Conservation (phyloP, 2,113 vertebrate genomes). For the Tricholaema leucomelas region DNA sequence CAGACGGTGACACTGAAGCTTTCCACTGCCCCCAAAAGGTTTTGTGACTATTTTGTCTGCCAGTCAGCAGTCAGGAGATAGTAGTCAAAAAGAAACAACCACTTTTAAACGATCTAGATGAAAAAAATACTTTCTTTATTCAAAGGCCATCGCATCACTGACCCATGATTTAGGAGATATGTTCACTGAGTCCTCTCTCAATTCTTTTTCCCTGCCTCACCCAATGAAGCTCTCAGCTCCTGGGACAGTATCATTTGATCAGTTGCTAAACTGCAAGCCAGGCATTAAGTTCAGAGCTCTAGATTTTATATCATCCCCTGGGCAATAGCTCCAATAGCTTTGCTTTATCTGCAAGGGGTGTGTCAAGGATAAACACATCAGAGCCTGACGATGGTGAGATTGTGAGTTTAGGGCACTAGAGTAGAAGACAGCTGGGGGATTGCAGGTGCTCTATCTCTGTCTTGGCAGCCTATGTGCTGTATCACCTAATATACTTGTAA, state of each 20-base stretch:
- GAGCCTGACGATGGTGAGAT: background rate
- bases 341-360: background rate
- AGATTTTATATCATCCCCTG: background rate
- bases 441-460: background rate
- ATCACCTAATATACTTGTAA: background rate
- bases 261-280: background rate
- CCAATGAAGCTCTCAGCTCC: background rate
- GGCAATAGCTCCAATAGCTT: background rate
- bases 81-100: background rate
- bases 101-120: background rate
- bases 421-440: background rate
- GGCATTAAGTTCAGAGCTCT: background rate
- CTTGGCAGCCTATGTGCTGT: accelerated
- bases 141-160: background rate
- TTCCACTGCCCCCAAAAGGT: background rate
- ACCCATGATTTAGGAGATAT: background rate
- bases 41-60: background rate
- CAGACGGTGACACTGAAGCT: background rate
- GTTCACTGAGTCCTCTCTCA: background rate
- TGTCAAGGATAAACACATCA: background rate
- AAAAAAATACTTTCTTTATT: background rate
- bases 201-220: background rate
- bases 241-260: accelerated
- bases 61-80: background rate
- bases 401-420: background rate